Conservation (phyloP, 2,888 invertebrate genomes). For the Pterostichus madidus region DNA sequence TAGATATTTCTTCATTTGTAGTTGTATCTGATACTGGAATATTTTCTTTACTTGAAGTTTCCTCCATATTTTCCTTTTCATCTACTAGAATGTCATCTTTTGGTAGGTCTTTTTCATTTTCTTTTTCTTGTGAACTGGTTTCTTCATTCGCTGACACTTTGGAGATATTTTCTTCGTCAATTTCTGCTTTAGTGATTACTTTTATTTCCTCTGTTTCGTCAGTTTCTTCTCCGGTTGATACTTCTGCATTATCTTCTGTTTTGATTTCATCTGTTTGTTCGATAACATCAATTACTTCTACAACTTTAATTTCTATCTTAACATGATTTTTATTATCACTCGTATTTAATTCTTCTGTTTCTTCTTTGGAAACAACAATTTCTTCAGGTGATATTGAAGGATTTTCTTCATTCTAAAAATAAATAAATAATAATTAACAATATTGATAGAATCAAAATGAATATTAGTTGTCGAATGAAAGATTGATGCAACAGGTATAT, state of each 20-base stretch:
- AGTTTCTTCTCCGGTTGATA: background rate
- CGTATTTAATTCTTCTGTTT: background rate
- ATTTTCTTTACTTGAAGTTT: background rate
- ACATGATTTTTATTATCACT: background rate
- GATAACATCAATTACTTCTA: conserved; percentile 8
- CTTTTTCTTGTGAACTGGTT: background rate
- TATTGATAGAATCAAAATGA: too few relatives aligned
- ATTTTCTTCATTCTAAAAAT: conserved; percentile 15
- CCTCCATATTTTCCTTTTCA: background rate
- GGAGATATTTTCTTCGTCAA: background rate
- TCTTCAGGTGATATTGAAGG: background rate
- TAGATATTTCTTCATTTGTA: conserved; percentile 23
- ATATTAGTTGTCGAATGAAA: background rate
- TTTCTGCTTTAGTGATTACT: too few relatives aligned
- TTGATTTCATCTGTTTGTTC: background rate
- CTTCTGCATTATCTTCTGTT: background rate
- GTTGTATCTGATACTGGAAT: background rate
- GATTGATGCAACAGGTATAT: too few relatives aligned
- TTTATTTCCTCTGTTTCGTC: too few relatives aligned
- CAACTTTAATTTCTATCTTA: conserved; percentile 10
- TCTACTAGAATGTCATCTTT: conserved; percentile 7
- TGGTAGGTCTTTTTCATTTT: background rate
- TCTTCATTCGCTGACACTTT: background rate
- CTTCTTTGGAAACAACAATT: background rate
- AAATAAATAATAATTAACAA: background rate